Conservation (phyloP, 1,140 invertebrate genomes). For the Papilio aristodemus region DNA sequence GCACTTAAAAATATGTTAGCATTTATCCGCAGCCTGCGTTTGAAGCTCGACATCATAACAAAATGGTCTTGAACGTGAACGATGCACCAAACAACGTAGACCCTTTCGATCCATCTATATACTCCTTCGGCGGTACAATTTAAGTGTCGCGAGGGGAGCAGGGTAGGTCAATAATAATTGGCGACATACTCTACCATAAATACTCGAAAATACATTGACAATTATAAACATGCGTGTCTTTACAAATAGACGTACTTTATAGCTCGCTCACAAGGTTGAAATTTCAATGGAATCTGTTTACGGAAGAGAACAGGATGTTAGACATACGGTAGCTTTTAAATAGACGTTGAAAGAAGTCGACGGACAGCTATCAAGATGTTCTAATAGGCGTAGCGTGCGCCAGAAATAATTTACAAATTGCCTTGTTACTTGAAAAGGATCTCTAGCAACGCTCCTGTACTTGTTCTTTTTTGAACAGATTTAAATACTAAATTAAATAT, state of each 20-base stretch:
- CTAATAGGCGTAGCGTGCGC: slow-evolving; percentile 74
- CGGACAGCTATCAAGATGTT: slow-evolving; percentile 75
- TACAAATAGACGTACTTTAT: slow-evolving; percentile 32
- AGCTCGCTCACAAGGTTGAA: slow-evolving; percentile 32
- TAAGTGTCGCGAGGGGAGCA: slow-evolving; percentile 37
- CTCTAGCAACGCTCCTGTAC: slow-evolving; percentile 40
- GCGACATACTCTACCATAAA: slow-evolving; percentile 54
- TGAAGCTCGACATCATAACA: slow-evolving; percentile 61
- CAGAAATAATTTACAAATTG: slow-evolving; percentile 75
- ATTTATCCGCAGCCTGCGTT: slow-evolving; percentile 53
- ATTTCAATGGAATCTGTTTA: slow-evolving; percentile 30
- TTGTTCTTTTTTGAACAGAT: neutral
- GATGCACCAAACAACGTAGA: slow-evolving; percentile 45
- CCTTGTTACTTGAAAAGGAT: slow-evolving; percentile 44
- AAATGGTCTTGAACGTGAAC: slow-evolving; percentile 43
- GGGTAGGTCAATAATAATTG: slow-evolving; percentile 47
- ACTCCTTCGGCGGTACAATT: slow-evolving; percentile 26
- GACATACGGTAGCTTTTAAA: slow-evolving; percentile 69
- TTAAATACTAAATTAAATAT: neutral
- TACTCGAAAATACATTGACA: slow-evolving; percentile 54
- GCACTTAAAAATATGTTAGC: slow-evolving; percentile 67
- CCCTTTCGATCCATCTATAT: slow-evolving; percentile 24
- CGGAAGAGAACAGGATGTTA: slow-evolving; percentile 19
- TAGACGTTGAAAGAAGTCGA: slow-evolving; percentile 77
- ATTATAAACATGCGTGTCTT: slow-evolving; percentile 37